Evolutionary conservation across 2,888 invertebrate species (phyloP), one percentile per base, ranked within the genome.

Genomic region (Hirudinaria manillensis): DNA sequence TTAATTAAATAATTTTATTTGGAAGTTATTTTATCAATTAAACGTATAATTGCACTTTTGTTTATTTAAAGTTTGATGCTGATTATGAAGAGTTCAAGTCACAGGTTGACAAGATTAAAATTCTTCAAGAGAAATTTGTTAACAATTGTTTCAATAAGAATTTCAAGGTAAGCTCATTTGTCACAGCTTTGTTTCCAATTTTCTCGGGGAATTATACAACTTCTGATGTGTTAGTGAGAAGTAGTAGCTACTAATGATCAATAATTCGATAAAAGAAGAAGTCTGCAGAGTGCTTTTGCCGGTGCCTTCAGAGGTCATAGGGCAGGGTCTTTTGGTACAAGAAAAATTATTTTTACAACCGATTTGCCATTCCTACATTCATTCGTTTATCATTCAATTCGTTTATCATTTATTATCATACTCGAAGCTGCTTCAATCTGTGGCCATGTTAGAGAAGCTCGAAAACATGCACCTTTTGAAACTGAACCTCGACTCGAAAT

Each of bases 51-150:
- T 34, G 19, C 7, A 32, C 13, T n/a, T 3, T 36, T 38, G 4
- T 56, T n/a, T 38, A 70, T 66, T 80, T 82, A 29, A 81, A 85
- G 79, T 96, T 94, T 82, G 93, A 96, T 83, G 89, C 88, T 32
- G 96, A 96, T 84, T 94, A 92, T 82, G 88, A 90, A 70, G 88
- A 88, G 4, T 95, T 96, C 82, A 89, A 92, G 82, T 88, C 87
- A 19, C 91, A 91, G 84, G 93, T 92, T 0, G 91, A 93, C 56
- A 79, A 78, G 51, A 79, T 86, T 21, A 80, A 84, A 70, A 78
- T 76, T 38, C 80, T 81, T 79, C 82, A 85, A 16, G 84, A 84
- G 87, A 89, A 21, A 84, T 96, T 56, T 92, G 93, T 88, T 92
- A 91, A 85, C 80, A 81, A 81, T 70, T 84, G 84, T 83, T 85